These are phyloP conservation scores for Harpagoxenus sublaevis DNA, from an alignment of 2,888 invertebrate genomes.

Conservation along the genomic window DNA sequence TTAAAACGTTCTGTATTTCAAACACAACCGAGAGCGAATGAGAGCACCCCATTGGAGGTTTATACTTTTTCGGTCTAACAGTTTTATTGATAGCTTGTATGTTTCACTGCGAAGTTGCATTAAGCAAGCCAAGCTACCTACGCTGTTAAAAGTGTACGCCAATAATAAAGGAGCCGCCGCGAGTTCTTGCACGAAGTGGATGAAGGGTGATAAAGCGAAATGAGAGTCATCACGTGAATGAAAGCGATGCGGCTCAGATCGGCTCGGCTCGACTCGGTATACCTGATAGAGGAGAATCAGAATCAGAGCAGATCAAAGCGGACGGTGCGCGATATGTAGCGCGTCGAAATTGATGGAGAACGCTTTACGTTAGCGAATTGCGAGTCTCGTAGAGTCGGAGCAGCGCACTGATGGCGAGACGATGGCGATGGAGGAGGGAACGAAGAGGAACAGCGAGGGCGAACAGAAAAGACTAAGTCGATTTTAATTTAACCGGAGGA, in stretches of 20 bases:
- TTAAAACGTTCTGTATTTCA: not conserved
- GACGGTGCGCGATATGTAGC: slow-evolving; percentile 48
- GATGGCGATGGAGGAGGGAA: not conserved
- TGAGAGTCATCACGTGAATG: slow-evolving; percentile 74
- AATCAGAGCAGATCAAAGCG: slow-evolving; percentile 72
- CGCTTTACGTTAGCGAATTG: slow-evolving; percentile 57
- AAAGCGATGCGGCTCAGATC: slow-evolving; percentile 55
- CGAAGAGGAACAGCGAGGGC: not conserved
- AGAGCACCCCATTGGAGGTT: slow-evolving; percentile 7
- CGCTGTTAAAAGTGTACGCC: slow-evolving; percentile 60
- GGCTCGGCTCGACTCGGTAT: slow-evolving; percentile 23
- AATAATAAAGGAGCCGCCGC: slow-evolving; percentile 59
- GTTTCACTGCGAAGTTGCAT: slow-evolving; percentile 17
- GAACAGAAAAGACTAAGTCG: slow-evolving; percentile 75
- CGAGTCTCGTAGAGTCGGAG: slow-evolving; percentile 56
- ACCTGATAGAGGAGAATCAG: slow-evolving; percentile 67
- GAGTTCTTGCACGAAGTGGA: slow-evolving; percentile 40
- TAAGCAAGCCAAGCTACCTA: slow-evolving; percentile 45
- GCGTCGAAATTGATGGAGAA: slow-evolving; percentile 62
- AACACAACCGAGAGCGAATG: not conserved
- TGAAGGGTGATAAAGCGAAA: slow-evolving; percentile 72
- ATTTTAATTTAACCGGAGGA: slow-evolving; percentile 81
- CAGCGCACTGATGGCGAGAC: slow-evolving; percentile 11
- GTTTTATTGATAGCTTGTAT: not conserved
- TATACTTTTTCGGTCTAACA: slow-evolving; percentile 13